Conservation (phyloP, 2,888 invertebrate species). For the Perithous albicinctus region DNA sequence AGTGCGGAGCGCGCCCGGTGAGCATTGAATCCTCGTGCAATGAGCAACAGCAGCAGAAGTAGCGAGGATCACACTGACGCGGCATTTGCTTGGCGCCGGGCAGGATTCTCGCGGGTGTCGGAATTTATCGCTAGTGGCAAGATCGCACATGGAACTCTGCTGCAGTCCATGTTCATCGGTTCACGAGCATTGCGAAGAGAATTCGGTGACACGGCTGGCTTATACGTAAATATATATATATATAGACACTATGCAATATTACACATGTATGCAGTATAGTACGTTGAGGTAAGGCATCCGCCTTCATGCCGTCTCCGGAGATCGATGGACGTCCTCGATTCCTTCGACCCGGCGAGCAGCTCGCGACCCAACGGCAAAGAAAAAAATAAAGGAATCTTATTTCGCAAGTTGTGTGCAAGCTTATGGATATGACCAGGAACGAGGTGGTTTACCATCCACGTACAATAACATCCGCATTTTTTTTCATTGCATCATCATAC, state of each 20-base stretch:
- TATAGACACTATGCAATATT: neutral
- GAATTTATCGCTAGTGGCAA: constrained; percentile 57
- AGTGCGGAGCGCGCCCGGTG: neutral
- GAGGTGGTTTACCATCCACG: neutral
- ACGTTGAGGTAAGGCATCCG: constrained; percentile 14
- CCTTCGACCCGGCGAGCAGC: constrained; percentile 66
- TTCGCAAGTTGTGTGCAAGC: neutral
- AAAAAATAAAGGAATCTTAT: constrained; percentile 27
- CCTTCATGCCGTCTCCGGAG: constrained; percentile 56
- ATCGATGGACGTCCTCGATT: constrained; percentile 72
- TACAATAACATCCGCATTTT: neutral
- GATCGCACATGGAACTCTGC: constrained; percentile 44
- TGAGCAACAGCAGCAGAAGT: constrained; percentile 5
- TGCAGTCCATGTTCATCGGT: constrained; percentile 53
- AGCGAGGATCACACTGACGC: neutral
- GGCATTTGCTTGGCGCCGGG: constrained; percentile 65
- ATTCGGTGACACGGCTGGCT: constrained; percentile 55
- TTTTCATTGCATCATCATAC: neutral
- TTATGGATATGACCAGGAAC: neutral
- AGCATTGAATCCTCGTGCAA: neutral
- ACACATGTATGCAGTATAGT: constrained; percentile 16
- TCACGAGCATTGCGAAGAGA: constrained; percentile 24
- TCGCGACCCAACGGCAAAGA: constrained; percentile 48
- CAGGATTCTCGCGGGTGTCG: constrained; percentile 60
- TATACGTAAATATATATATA: constrained; percentile 22